phyloP scores from a whole-genome alignment of 2,888 invertebrate genomes.

The Spatulosminthurus flaviceps region DNA sequence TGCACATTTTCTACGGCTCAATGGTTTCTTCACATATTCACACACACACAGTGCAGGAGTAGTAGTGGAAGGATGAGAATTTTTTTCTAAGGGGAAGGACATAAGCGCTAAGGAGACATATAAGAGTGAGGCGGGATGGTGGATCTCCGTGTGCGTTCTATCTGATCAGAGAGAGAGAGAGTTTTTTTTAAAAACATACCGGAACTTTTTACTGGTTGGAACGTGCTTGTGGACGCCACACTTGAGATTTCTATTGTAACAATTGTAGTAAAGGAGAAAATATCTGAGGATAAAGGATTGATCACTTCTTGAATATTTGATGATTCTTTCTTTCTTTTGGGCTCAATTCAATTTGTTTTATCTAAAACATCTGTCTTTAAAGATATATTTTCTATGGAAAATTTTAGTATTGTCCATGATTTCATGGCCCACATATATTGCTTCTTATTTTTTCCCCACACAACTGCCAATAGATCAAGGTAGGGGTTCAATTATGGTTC shows the following conservation, averaged over 20 bases:
- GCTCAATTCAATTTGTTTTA: constrained; percentile 32
- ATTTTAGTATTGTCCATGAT: background rate
- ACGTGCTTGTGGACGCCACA: constrained; percentile 16
- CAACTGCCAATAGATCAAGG: background rate
- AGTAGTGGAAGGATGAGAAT: no score
- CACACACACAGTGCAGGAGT: no score
- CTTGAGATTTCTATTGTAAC: background rate
- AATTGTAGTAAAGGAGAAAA: background rate
- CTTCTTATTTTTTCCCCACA: background rate
- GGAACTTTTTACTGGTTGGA: constrained; percentile 10
- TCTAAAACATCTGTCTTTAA: constrained; percentile 15
- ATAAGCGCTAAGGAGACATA: background rate
- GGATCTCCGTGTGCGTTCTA: background rate
- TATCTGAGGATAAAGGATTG: background rate
- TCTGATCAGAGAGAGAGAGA: constrained; percentile 23
- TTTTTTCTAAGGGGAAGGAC: background rate
- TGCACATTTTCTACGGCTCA: constrained; percentile 38
- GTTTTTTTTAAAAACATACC: constrained; percentile 8
- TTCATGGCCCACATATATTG: constrained; percentile 3
- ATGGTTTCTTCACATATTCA: constrained; percentile 41
- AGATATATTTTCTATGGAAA: constrained; percentile 6
- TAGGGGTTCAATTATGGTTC: background rate
- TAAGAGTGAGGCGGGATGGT: background rate
- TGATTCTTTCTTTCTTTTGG: no score
- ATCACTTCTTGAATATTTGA: constrained; percentile 12